phyloP scores from a whole-genome alignment of 1,140 invertebrate species.

The Campoletis sonorensis region DNA sequence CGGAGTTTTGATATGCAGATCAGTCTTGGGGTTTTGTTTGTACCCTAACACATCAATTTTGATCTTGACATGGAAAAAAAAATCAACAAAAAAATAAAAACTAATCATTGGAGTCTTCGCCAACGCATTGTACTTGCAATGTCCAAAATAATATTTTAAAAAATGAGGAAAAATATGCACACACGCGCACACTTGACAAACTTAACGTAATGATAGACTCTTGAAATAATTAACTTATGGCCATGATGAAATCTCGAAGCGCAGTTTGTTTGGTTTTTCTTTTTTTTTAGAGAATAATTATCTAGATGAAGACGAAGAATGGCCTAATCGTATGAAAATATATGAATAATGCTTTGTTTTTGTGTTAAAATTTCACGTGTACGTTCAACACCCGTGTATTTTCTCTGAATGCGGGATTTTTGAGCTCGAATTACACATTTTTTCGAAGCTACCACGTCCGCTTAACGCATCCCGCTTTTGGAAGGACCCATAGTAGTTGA shows the following conservation, averaged over 20 bases:
- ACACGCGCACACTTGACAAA: not conserved
- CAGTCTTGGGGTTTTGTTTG: slow-evolving; percentile 55
- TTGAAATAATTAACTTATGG: slow-evolving; percentile 11
- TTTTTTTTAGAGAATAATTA: not conserved
- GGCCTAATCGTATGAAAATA: slow-evolving; percentile 37
- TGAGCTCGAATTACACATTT: not conserved
- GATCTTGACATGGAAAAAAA: slow-evolving; percentile 32
- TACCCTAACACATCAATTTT: slow-evolving; percentile 31
- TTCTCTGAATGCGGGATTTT: not conserved
- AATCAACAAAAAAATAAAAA: not conserved
- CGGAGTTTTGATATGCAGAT: slow-evolving; percentile 53
- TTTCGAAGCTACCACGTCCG: not conserved
- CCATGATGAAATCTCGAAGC: not conserved
- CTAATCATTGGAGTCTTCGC: not conserved
- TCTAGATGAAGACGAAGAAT: slow-evolving; percentile 1
- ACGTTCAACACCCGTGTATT: not conserved
- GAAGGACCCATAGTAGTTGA: slow-evolving; percentile 25
- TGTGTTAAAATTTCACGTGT: slow-evolving; percentile 18
- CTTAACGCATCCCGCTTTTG: not conserved
- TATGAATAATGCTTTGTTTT: slow-evolving; percentile 17
- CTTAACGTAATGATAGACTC: slow-evolving; percentile 27
- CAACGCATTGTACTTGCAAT: not conserved
- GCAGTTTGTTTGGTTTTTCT: not conserved
- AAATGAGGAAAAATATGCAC: not conserved
- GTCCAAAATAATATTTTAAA: not conserved